Conservation (phyloP, 2,797 vertebrate genomes). For the Sus cebifrons region DNA sequence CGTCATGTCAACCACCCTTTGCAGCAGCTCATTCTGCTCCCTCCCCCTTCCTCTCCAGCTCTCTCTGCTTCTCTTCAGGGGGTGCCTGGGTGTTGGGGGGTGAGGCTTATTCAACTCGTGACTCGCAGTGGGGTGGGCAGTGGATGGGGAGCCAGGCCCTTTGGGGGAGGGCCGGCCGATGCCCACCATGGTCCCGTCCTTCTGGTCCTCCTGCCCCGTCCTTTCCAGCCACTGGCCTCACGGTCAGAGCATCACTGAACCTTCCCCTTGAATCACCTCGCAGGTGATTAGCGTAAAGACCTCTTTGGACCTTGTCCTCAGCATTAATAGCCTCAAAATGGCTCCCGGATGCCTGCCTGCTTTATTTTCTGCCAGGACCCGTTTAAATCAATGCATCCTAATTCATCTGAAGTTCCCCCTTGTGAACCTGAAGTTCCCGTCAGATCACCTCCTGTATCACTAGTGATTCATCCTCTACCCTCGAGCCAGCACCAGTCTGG, state of each 20-base stretch:
- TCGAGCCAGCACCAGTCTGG: background rate
- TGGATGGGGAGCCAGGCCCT: background rate
- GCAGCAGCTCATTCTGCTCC: no score
- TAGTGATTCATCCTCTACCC: background rate
- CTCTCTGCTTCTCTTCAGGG: background rate
- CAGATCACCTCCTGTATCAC: background rate
- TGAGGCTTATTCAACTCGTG: background rate
- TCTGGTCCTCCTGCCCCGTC: background rate
- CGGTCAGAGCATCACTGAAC: background rate
- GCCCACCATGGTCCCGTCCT: background rate
- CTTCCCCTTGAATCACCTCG: background rate
- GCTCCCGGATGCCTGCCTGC: no score
- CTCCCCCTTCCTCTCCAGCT: background rate
- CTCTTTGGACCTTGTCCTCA: background rate
- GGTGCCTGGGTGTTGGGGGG: background rate
- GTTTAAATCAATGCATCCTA: background rate
- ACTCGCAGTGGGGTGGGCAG: background rate
- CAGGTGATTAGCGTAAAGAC: background rate
- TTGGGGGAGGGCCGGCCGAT: background rate
- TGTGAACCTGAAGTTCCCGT: background rate
- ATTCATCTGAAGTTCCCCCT: background rate
- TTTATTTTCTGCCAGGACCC: background rate
- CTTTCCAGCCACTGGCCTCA: background rate
- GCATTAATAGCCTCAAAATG: background rate
- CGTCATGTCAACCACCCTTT: background rate